These are phyloP conservation scores for Sinodicranocentrus sp. DNA, from an alignment of 2,888 invertebrate species.

Conservation along the genomic window DNA sequence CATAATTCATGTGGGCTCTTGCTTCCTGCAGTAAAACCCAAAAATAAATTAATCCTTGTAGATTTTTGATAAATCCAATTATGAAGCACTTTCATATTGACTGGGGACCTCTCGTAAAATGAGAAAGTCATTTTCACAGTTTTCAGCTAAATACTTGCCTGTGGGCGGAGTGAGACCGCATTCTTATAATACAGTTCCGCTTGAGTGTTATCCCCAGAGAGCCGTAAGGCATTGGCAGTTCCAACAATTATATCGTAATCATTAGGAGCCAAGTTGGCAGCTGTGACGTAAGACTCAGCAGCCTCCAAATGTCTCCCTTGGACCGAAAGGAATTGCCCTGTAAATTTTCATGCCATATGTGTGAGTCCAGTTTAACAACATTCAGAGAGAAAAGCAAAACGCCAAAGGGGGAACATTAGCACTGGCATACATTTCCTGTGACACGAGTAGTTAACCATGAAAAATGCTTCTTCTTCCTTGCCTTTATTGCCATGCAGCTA, in stretches of 20 bases:
- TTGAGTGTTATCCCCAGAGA: constrained; percentile 88
- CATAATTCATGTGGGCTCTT: constrained; percentile 94
- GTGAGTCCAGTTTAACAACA: constrained; percentile 37
- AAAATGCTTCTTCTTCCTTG: constrained; percentile 65
- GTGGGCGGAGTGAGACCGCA: constrained; percentile 84
- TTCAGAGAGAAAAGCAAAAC: constrained; percentile 39
- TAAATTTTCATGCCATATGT: constrained; percentile 71
- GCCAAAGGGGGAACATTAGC: constrained; percentile 65
- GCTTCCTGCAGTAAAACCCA: constrained; percentile 83
- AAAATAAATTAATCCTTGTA: constrained; percentile 46
- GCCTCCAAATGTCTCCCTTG: constrained; percentile 89
- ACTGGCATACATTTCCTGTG: constrained; percentile 67
- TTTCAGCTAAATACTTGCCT: constrained; percentile 79
- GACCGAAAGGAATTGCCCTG: constrained; percentile 93
- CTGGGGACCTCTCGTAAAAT: not conserved
- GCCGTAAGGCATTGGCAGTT: constrained; percentile 91
- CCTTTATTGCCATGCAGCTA: constrained; percentile 50
- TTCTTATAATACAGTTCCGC: constrained; percentile 93
- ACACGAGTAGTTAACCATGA: constrained; percentile 69
- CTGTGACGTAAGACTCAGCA: constrained; percentile 87
- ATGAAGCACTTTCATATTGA: constrained; percentile 25
- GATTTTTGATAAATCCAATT: constrained; percentile 30
- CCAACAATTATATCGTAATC: constrained; percentile 92
- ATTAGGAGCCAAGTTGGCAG: constrained; percentile 87
- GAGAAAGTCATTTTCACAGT: constrained; percentile 21